Conservation (phyloP, 2,797 vertebrate species). For the Chromis chromis region DNA sequence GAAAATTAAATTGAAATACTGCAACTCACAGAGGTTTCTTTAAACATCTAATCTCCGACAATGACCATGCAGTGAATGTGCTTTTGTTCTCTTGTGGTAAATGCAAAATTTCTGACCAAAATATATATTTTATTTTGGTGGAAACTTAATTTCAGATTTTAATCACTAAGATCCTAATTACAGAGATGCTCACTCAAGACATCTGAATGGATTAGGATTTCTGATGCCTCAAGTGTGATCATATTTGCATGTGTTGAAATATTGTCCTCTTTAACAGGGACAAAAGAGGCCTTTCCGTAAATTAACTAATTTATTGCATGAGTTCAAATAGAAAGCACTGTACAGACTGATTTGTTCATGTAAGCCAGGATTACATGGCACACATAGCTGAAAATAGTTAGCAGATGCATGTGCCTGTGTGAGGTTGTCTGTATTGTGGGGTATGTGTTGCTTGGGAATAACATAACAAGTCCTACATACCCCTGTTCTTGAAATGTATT, state of each 20-base stretch:
- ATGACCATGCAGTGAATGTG: neutral
- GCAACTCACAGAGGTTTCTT: neutral
- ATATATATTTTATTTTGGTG: neutral
- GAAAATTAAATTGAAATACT: neutral
- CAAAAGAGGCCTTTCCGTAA: slow-evolving; percentile 19
- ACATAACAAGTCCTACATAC: neutral
- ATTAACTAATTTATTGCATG: slow-evolving; percentile 57
- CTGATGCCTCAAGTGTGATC: slow-evolving; percentile 32
- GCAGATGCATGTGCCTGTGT: slow-evolving; percentile 65
- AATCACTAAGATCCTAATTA: slow-evolving; percentile 14
- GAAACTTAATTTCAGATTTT: neutral
- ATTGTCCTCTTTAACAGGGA: slow-evolving; percentile 11
- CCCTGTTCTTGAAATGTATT: slow-evolving; percentile 12
- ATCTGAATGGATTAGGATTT: slow-evolving; percentile 35
- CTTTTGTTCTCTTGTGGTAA: neutral
- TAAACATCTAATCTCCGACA: neutral
- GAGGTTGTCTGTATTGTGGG: slow-evolving; percentile 28
- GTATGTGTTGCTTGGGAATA: slow-evolving; percentile 19
- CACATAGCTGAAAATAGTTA: slow-evolving; percentile 19
- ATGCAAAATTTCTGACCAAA: too few species aligned
- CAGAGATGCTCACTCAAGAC: neutral
- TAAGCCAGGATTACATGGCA: slow-evolving; percentile 73
- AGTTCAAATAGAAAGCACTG: slow-evolving; percentile 34
- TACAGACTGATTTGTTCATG: slow-evolving; percentile 40
- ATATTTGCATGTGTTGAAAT: slow-evolving; percentile 38